Evolutionary conservation across 2,888 invertebrate species (phyloP).

Genomic region (Nomada fucata): DNA sequence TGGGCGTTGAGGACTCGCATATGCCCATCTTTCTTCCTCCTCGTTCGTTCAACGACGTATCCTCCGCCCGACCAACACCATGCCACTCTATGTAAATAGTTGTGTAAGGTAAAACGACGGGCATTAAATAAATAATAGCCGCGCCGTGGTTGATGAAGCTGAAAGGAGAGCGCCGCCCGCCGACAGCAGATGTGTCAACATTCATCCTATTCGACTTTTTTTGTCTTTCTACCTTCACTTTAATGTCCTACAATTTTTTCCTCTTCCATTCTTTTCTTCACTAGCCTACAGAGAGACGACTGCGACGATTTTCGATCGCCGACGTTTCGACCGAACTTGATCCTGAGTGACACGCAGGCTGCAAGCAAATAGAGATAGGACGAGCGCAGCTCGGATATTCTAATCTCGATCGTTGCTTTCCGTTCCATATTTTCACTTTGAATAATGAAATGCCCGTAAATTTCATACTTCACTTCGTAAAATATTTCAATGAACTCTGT

Average conservation of each 20-base stretch:
- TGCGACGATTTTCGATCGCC: neutral
- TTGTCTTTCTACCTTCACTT: conserved; percentile 44
- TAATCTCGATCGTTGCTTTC: neutral
- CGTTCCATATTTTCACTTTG: neutral
- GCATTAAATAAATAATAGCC: conserved; percentile 81
- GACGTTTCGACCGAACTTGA: neutral
- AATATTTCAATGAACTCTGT: too few species aligned
- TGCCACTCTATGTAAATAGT: conserved; percentile 62
- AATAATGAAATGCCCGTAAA: too few species aligned
- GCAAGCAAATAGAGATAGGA: neutral
- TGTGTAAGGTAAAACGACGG: conserved; percentile 80
- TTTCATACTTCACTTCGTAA: neutral
- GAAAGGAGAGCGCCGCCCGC: conserved; percentile 73
- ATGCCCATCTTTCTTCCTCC: conserved; percentile 59
- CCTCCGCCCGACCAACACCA: conserved; percentile 26
- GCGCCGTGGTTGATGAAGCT: conserved; percentile 73
- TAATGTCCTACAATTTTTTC: conserved; percentile 21
- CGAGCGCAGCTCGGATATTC: too few species aligned
- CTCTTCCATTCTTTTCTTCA: conserved; percentile 6
- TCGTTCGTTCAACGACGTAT: conserved; percentile 44
- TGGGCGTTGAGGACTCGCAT: conserved; percentile 71
- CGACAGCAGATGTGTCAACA: conserved; percentile 77
- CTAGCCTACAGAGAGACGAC: neutral
- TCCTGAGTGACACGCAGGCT: neutral
- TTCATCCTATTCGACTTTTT: conserved; percentile 61